Evolutionary conservation across 1,140 invertebrate genomes (phyloP), one percentile per base, ranked within the genome.

Genomic region (Dufourea novaeangliae): DNA sequence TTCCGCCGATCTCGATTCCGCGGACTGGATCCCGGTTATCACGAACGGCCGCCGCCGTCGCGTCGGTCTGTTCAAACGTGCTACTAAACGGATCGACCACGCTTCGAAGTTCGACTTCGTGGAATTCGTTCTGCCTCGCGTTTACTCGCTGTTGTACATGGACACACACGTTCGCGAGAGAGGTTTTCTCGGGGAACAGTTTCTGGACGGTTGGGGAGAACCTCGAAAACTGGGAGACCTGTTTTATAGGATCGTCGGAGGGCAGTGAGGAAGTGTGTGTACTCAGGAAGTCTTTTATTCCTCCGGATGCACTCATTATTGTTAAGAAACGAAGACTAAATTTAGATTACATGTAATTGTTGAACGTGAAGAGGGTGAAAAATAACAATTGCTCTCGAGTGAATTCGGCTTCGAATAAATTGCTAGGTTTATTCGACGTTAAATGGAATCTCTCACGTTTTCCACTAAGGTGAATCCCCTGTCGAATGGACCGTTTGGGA

Each of bases 71-170:
- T n/a, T 14, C 59, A 17, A 34, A 39, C 39, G 54, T 44, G 39
- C 27, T n/a, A n/a, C n/a, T 32, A 54, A 54, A 57, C 70, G 37
- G 41, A 73, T 73, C 59, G 70, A 20, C 44, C 32, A 17, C 25
- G 37, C 39, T 44, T 67, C 27, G 37, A 50, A 22, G 52, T 39
- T 25, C n/a, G 25, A 8, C 12, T 62, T 63, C 72, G 14, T 32
- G 27, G 72, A 74, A 67, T 1, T 5, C 22, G 14, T 1, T 17
- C 25, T 2, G 2, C 50, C 17, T 50, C 20, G 46, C n/a, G n/a
- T n/a, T n/a, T n/a, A n/a, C n/a, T n/a, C n/a, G n/a, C n/a, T n/a
- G n/a, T n/a, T n/a, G n/a, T n/a, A n/a, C n/a, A n/a, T n/a, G n/a
- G n/a, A n/a, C n/a, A n/a, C n/a, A n/a, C n/a, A n/a, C n/a, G n/a